phyloP scores from a whole-genome alignment of 2,797 vertebrate species.

The Adrianichthys oophorus region DNA sequence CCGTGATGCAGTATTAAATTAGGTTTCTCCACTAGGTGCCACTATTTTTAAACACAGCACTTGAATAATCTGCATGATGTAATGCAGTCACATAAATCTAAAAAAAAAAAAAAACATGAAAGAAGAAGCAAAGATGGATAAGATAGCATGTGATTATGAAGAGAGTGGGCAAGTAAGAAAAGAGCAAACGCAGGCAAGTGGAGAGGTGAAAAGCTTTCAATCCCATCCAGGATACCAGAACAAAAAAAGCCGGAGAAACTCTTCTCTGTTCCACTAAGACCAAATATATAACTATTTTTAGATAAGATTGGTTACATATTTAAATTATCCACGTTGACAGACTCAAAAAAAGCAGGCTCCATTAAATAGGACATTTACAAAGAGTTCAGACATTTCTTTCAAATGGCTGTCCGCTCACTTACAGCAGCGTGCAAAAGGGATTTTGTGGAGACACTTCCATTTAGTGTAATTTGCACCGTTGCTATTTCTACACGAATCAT shows the following conservation, averaged over 20 bases:
- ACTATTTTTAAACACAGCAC: conserved; percentile 42
- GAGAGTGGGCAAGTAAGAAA: conserved; percentile 11
- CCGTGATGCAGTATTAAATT: conserved; percentile 4
- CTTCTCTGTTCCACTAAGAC: conserved; percentile 13
- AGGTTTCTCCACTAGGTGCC: conserved; percentile 70
- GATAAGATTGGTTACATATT: conserved; percentile 28
- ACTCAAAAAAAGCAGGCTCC: conserved; percentile 12
- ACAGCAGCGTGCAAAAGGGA: conserved; percentile 14
- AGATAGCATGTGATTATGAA: conserved; percentile 20
- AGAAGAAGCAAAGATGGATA: conserved; percentile 25
- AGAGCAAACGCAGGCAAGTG: conserved; percentile 17
- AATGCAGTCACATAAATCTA: conserved; percentile 60
- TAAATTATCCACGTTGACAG: conserved; percentile 8
- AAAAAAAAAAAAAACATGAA: conserved; percentile 45
- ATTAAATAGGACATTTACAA: conserved; percentile 46
- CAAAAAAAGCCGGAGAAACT: conserved; percentile 17
- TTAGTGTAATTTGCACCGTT: conserved; percentile 33
- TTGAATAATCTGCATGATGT: conserved; percentile 73
- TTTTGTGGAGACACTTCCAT: conserved; percentile 9
- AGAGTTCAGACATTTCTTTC: conserved; percentile 17
- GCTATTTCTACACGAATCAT: conserved; percentile 52
- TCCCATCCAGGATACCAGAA: conserved; percentile 15
- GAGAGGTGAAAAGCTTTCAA: conserved; percentile 43
- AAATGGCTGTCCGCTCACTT: conserved; percentile 8
- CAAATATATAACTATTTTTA: conserved; percentile 49